Evolutionary conservation across 2,888 invertebrate genomes (phyloP), one percentile per base, ranked within the genome.

Genomic region (Hirtodrosophila cameraria): DNA sequence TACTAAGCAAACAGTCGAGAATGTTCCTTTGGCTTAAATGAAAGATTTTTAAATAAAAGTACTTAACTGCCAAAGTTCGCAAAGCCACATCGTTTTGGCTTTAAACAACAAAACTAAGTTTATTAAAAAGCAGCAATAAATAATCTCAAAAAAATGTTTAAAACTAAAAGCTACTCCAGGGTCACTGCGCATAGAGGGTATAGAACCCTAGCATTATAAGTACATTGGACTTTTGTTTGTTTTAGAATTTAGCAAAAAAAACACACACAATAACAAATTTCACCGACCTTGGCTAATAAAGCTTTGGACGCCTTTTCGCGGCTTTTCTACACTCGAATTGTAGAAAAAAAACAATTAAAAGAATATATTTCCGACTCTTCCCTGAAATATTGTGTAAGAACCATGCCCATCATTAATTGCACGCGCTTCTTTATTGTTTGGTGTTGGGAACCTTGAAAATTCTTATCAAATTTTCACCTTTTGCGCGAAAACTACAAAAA

Each of bases 391-490:
- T 75, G 61, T 64, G 53, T 72, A 68, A 68, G 58, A 72, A 53
- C 25, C 25, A 12, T 18, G 18, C 33, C 25, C 28, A 57, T 39
- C 31, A 36, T 42, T 30, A 59, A 57, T 50, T 68, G 58, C 72
- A 73, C 68, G 69, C 69, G 69, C 65, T 62, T 38, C 48, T 42
- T 43, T 63, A 58, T 42, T 42, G 49, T 28, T 43, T 46, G 23
- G 31, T 48, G 53, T 16, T 15, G 46, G n/a, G 63, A 66, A 85
- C 88, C 88, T 86, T 88, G 88, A 88, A 86, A 79, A 60, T 46
- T 70, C 85, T 85, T 88, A 88, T 88, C 88, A 86, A 87, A 82
- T 88, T 86, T 86, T 88, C 79, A 88, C 88, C 88, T 88, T 77
- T 88, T 68, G 84, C 60, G 68, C 87, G 60, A 82, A 82, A 86